Base-by-base conservation (phyloP, 2,888 invertebrate species). In the Calliphora vomitoria region DNA sequence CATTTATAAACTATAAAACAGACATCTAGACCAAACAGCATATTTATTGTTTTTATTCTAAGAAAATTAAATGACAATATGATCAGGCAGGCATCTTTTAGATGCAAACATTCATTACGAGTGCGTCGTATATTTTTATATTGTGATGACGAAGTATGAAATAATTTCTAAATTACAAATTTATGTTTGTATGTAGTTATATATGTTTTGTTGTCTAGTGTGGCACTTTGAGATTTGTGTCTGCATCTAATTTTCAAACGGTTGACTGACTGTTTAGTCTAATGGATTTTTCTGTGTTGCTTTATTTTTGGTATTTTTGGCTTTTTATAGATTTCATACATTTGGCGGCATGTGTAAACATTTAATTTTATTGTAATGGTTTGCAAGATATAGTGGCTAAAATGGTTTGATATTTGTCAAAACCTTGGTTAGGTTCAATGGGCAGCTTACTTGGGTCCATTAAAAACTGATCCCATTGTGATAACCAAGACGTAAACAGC, bases 101-200 rank as follows among this genome's bases (percentile, higher is more conserved):
- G 18, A 44, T 64, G 18, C 18, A 64, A 58, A 58, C 31, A 50
- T 44, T 11, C 50, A n/a, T 44, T n/a, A 60, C 58, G 25, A 71
- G 58, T 71, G 47, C 35, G 62, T 60, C 35, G 47, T 78, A 8
- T 71, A 53, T 55, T 55, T 71, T 83, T 76, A 53, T 76, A 53
- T 75, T 71, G 35, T 85, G 85, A 85, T 74, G 85, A 85, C 85
- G 75, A 85, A 80, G 74, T 79, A 81, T 62, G 50, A 81, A 81
- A 85, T 81, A 75, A 80, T 75, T 85, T 85, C n/a, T 44, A 81
- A 78, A 68, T 71, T 83, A 83, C 62, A 78, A 71, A 82, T 82
- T 82, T 82, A 75, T 83, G 8, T 41, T 0, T 25, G 25, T 25
- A 25, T 25, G 25, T 25, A 25, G 25, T 68, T 60, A n/a, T 44